These are phyloP conservation scores for Emydoidea blandingii DNA, from an alignment of 2,797 vertebrate species.

Conservation along the genomic window DNA sequence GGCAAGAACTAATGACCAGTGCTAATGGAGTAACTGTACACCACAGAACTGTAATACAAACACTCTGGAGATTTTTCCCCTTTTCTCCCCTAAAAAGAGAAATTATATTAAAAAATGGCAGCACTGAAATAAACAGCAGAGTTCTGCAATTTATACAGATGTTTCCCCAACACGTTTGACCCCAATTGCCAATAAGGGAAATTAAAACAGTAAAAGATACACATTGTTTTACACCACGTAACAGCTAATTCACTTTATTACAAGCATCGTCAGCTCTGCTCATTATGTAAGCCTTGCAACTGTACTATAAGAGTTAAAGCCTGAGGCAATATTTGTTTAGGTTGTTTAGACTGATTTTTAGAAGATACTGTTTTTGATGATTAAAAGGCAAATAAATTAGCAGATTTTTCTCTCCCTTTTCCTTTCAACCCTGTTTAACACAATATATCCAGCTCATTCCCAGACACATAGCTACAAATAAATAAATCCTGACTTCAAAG, in stretches of 20 bases:
- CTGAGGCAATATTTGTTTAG: constrained; percentile 41
- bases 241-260: constrained; percentile 55
- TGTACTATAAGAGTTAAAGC: constrained; percentile 37
- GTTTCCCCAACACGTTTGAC: not conserved
- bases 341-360: constrained; percentile 50
- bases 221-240: constrained; percentile 24
- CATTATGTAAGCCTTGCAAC: constrained; percentile 47
- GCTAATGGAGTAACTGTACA: fast-evolving
- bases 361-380: constrained; percentile 58
- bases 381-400: constrained; percentile 43
- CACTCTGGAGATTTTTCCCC: not conserved
- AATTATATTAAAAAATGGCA: not conserved
- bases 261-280: constrained; percentile 30
- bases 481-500: constrained; percentile 45
- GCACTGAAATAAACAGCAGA: not conserved
- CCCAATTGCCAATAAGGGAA: not conserved
- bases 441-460: constrained; percentile 45
- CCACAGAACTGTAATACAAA: not conserved
- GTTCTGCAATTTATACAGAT: not conserved
- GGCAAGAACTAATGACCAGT: not conserved
- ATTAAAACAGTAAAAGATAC: constrained; percentile 35
- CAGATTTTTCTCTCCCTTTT: constrained; percentile 27
- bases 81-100: not conserved
- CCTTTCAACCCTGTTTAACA: constrained; percentile 19
- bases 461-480: constrained; percentile 47